A percentile compares a stretch with the other conserved stretches of the same genome.
phyloP scores from a whole-genome alignment of 2,888 invertebrate species.

The Anodontia alba region DNA sequence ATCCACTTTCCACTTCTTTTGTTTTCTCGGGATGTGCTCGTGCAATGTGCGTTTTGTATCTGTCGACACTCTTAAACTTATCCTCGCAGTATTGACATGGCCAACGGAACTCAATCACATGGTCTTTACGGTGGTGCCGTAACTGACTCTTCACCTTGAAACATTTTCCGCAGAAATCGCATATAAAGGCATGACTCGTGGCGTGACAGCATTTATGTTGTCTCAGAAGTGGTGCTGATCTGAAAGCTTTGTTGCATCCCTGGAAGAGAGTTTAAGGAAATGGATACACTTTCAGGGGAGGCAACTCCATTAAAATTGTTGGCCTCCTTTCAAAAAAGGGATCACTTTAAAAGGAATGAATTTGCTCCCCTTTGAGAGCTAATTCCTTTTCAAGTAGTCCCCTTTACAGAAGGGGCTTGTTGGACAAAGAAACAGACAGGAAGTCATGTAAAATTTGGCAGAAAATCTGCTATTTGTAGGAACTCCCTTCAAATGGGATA shows the following conservation, averaged over 20 bases:
- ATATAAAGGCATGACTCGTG: conserved; percentile 34
- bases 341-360: no score
- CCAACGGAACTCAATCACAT: conserved; percentile 39
- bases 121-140: conserved; percentile 41
- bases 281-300: no score
- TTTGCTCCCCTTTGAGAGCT: no score
- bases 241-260: conserved; percentile 51
- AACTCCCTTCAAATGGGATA: no score
- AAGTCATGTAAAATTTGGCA: no score
- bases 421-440: no score
- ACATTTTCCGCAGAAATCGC: conserved; percentile 47
- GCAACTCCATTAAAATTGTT: no score
- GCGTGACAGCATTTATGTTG: conserved; percentile 46
- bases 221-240: conserved; percentile 22
- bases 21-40: conserved; percentile 35
- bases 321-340: no score
- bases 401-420: no score
- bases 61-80: conserved; percentile 42
- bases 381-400: no score
- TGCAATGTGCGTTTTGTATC: conserved; percentile 47
- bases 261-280: conserved; percentile 22
- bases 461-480: no score
- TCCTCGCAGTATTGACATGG: conserved; percentile 47
- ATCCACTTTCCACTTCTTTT: conserved; percentile 43
- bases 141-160: conserved; percentile 42